Evolutionary conservation across 2,113 vertebrate genomes (phyloP).

Genomic region (Argyrosomus japonicus): DNA sequence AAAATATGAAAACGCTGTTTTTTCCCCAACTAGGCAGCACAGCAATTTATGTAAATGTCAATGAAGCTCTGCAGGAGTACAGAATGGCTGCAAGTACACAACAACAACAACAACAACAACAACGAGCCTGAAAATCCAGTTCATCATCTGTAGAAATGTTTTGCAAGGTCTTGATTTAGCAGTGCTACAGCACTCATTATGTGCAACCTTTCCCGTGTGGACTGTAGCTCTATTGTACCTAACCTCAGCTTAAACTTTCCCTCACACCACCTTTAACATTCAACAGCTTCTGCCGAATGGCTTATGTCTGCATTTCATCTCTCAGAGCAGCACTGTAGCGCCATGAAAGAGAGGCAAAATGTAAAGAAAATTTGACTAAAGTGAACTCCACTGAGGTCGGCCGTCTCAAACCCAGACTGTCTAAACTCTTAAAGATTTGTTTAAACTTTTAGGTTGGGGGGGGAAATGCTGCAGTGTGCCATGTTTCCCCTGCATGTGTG

Average conservation of each 20-base stretch:
- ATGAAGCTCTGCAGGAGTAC: neutral
- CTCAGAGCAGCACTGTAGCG: neutral
- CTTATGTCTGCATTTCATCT: neutral
- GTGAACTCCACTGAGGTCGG: neutral
- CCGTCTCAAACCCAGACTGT: neutral
- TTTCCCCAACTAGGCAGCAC: neutral
- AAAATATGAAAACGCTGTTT: neutral
- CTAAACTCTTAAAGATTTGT: neutral
- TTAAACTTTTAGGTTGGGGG: neutral
- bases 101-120: neutral
- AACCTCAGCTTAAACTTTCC: neutral
- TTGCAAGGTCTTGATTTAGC: neutral
- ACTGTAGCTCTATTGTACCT: neutral
- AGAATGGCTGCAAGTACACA: neutral
- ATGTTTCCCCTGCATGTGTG: conserved; percentile 11
- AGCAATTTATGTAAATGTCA: neutral
- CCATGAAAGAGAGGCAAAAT: neutral
- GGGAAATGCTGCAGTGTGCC: neutral
- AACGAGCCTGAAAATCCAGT: neutral
- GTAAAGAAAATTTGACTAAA: neutral
- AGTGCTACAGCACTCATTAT: neutral
- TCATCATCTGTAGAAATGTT: neutral
- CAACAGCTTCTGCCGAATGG: neutral
- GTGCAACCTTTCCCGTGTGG: neutral
- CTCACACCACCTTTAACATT: neutral